Evolutionary conservation across 2,888 invertebrate genomes (phyloP).

Genomic region (Gandaritis pyraliata): DNA sequence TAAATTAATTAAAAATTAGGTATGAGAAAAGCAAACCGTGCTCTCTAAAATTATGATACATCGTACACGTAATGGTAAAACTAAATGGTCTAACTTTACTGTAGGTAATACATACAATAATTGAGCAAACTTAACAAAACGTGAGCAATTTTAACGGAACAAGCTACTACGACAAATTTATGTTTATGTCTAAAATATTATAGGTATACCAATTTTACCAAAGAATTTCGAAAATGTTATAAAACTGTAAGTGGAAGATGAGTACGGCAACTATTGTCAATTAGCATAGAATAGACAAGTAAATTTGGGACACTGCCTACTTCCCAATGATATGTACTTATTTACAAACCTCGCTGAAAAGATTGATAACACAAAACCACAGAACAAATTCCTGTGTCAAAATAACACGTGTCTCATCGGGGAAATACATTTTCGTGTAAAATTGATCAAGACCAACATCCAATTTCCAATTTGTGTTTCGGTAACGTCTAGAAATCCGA

Average conservation of each 20-base stretch:
- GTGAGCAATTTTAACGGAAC: constrained; percentile 76
- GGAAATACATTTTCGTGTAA: constrained; percentile 48
- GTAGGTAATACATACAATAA: constrained; percentile 69
- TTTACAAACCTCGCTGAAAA: constrained; percentile 69
- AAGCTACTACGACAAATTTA: constrained; percentile 40
- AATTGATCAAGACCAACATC: constrained; percentile 49
- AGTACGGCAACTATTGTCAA: constrained; percentile 47
- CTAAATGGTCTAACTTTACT: constrained; percentile 68
- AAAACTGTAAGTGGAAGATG: constrained; percentile 36
- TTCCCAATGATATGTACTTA: constrained; percentile 73
- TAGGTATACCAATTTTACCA: constrained; percentile 27
- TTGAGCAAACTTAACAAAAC: constrained; percentile 83
- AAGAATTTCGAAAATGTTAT: constrained; percentile 33
- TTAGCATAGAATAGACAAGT: constrained; percentile 28
- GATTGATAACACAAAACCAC: constrained; percentile 40
- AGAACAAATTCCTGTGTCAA: constrained; percentile 28
- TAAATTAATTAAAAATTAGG: constrained; percentile 69
- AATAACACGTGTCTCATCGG: constrained; percentile 15
- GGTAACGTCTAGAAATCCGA: constrained; percentile 33
- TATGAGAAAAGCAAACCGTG: constrained; percentile 81
- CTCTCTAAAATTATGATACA: constrained; percentile 79
- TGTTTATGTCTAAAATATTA: constrained; percentile 20
- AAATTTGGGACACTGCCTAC: constrained; percentile 61
- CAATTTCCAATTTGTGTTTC: constrained; percentile 49
- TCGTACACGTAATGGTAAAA: constrained; percentile 62